Evolutionary conservation across 2,113 vertebrate genomes (phyloP), one percentile per base, ranked within the genome.

Genomic region (Fregetta grallaria): DNA sequence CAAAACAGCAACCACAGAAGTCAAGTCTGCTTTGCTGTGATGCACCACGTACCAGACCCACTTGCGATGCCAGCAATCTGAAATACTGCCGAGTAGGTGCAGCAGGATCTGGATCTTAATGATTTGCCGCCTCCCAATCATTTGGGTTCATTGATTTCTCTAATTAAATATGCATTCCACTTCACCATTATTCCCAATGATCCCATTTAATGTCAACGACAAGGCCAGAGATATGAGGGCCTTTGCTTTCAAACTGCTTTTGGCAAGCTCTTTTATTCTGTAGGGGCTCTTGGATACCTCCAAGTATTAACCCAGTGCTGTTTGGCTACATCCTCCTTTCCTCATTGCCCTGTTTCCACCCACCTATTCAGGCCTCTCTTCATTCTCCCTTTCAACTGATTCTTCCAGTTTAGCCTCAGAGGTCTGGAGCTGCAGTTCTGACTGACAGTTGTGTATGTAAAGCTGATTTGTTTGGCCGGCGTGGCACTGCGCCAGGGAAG

Each of bases 161-260:
- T 95, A 95, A 92, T 93, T 91, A 96, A 93, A 89, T 82, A 95
- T 80, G 76, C 86, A 80, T 92, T 91, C 71, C 30, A 29, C 47
- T 94, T 85, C 79, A 89, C 83, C 53, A 52, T 95, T 95, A 92
- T 87, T 92, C 92, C 76, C 53, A 93, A 49, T 76, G 59, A 85
- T 79, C 10, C 7, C 75, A 70, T 84, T 95, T 91, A 65, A 75
- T 86, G 68, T 81, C 53, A 45, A 34, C 0, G 3, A 44, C 52
- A 70, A 42, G 86, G 23, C 72, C 67, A 65, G 76, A 79, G 66
- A 25, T 11, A 55, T 0, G 8, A 59, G n/a, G 18, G 40, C 32
- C 76, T 87, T 89, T 32, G 26, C 80, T 90, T 56, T 81, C 70
- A 47, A 34, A 38, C 72, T 5, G 47, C 68, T 91, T 92, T 47